phyloP scores from a whole-genome alignment of 1,140 invertebrate species.

The Zaprionus tsacasi region DNA sequence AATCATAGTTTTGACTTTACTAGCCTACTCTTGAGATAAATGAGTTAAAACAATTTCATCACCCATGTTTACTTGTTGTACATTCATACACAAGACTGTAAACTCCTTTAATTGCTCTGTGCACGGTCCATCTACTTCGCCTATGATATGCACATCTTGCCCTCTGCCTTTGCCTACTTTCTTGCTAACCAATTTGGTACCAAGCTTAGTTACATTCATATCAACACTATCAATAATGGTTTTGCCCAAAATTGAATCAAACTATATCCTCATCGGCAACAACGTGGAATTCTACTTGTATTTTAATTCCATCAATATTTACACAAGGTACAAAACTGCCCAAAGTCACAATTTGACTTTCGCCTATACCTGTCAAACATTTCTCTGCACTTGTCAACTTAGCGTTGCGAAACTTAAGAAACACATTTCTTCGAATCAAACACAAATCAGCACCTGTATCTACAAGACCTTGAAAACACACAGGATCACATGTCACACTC shows the following conservation, averaged over 20 bases:
- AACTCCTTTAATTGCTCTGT: no score
- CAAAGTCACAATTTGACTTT: constrained; percentile 30
- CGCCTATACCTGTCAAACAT: constrained; percentile 20
- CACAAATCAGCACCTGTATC: constrained; percentile 16
- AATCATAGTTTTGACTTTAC: constrained; percentile 9
- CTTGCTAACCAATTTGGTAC: constrained; percentile 5
- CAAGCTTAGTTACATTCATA: neutral
- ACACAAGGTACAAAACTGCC: constrained; percentile 9
- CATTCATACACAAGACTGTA: neutral
- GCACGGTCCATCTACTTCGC: neutral
- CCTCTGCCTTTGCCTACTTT: no score
- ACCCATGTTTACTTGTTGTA: neutral
- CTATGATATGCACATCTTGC: neutral
- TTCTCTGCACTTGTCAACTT: constrained; percentile 3
- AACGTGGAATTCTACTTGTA: constrained; percentile 28
- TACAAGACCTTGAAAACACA: neutral
- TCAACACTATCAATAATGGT: constrained; percentile 12
- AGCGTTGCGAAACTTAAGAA: neutral
- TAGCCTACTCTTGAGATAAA: neutral
- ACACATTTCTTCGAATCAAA: constrained; percentile 7
- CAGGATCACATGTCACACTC: neutral
- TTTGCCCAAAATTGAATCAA: constrained; percentile 23
- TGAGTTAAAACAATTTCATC: neutral
- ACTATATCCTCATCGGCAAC: constrained; percentile 29
- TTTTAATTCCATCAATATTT: constrained; percentile 10